Conservation (phyloP, 2,113 vertebrate genomes). For the Notechis scutatus region DNA sequence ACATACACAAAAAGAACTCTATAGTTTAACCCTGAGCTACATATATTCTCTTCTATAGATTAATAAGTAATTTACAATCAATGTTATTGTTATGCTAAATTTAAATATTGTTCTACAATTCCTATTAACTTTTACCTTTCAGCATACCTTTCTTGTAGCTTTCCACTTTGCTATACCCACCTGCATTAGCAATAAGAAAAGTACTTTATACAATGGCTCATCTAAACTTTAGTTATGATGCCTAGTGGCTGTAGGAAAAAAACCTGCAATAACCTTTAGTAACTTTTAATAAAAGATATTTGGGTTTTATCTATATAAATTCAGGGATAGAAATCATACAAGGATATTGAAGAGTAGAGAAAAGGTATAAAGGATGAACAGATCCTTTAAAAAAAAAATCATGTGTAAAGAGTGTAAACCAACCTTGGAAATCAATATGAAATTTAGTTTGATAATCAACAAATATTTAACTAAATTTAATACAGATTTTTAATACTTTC, state of each 20-base stretch:
- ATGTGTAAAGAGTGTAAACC: constrained; percentile 24
- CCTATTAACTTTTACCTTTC: constrained; percentile 63
- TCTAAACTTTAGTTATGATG: background rate
- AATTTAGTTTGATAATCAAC: constrained; percentile 28
- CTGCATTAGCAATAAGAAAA: background rate
- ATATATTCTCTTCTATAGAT: background rate
- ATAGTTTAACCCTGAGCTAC: background rate
- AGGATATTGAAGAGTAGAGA: background rate
- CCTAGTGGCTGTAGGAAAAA: too few species aligned
- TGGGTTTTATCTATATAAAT: background rate
- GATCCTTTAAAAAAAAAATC: background rate
- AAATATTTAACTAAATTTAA: background rate
- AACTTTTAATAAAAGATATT: background rate
- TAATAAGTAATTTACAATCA: constrained; percentile 26
- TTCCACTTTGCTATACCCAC: background rate
- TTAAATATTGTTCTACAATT: constrained; percentile 46
- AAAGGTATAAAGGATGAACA: background rate
- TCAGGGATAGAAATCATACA: background rate
- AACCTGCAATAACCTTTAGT: background rate
- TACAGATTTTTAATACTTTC: constrained; percentile 25
- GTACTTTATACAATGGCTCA: background rate
- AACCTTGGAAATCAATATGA: background rate
- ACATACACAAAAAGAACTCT: background rate
- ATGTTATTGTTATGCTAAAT: constrained; percentile 41
- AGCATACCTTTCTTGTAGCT: constrained; percentile 41